phyloP scores from a whole-genome alignment of 2,113 vertebrate species.

The Pogona vitticeps region DNA sequence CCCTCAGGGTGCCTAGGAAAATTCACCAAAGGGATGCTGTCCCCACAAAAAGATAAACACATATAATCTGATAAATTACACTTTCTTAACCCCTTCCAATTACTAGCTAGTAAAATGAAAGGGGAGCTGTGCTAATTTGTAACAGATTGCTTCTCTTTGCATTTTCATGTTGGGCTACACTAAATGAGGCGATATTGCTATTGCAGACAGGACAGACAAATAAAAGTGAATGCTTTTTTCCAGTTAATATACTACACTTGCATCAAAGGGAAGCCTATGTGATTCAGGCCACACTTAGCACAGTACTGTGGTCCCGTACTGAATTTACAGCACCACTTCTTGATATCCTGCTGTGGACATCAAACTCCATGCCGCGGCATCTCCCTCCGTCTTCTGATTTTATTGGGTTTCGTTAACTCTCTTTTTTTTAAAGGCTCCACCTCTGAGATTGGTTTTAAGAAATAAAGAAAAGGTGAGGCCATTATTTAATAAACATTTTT shows the following conservation, averaged over 20 bases:
- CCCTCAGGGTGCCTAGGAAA: slow-evolving; percentile 71
- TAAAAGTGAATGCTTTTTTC: slow-evolving; percentile 85
- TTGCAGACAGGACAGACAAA: slow-evolving; percentile 85
- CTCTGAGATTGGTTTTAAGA: slow-evolving; percentile 57
- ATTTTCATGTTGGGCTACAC: slow-evolving; percentile 77
- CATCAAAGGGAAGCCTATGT: slow-evolving; percentile 85
- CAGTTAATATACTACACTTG: slow-evolving; percentile 84
- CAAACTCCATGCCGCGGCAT: slow-evolving; percentile 82
- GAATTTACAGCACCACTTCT: slow-evolving; percentile 86
- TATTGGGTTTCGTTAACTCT: slow-evolving; percentile 75
- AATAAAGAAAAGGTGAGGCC: slow-evolving; percentile 32
- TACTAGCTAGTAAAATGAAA: slow-evolving; percentile 88
- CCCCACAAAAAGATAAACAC: slow-evolving; percentile 79
- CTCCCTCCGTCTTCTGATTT: slow-evolving; percentile 82
- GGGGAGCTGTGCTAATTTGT: slow-evolving; percentile 84
- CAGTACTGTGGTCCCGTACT: slow-evolving; percentile 77
- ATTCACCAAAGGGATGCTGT: slow-evolving; percentile 76
- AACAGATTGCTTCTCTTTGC: slow-evolving; percentile 85
- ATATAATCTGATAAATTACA: slow-evolving; percentile 83
- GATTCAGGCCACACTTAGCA: slow-evolving; percentile 80
- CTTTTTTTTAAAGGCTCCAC: slow-evolving; percentile 43
- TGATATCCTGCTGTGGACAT: slow-evolving; percentile 83
- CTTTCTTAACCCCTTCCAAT: slow-evolving; percentile 86
- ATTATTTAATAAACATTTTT: slow-evolving; percentile 20
- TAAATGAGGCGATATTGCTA: slow-evolving; percentile 82